Evolutionary conservation across 2,888 invertebrate species (phyloP), one percentile per base, ranked within the genome.

Genomic region (Ectemnius cavifrons): DNA sequence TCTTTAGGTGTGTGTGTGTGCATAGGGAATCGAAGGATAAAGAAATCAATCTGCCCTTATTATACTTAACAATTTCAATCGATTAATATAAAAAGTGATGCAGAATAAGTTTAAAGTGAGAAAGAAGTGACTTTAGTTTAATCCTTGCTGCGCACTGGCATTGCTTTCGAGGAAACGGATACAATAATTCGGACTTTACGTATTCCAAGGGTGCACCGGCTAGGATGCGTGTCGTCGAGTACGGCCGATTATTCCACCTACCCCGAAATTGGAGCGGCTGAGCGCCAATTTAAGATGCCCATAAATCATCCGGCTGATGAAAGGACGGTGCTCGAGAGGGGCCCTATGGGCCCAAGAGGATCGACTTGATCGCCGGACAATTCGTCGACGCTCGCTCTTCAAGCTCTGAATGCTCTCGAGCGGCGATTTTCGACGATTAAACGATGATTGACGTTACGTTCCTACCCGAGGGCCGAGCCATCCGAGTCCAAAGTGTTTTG

Each of bases 231-330:
- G 49, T n/a, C 8, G 8, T n/a, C 45, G 13, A 1, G 37, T 52
- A 52, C 46, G 59, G 60, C 45, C 49, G 59, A 74, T 67, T 68
- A 76, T 66, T 23, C 64, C 60, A 37, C 27, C 63, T 62, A n/a
- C 28, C 5, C 58, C 58, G 61, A 78, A 77, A 82, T 68, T 75
- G 79, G 71, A 64, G 27, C 59, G 57, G 46, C 60, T 61, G 69
- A 81, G 73, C 46, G 49, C 62, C 73, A 62, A 78, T 81, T 80
- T 80, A 81, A 68, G 68, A 71, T 73, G 27, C n/a, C 23, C 20
- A 37, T 71, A 66, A 65, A 73, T 78, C 73, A 64, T 69, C 68
- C 59, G 56, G n/a, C 18, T 14, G 65, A 65, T 59, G 60, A 69
- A 69, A 71, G 37, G 37, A 37, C 37, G 37, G 37, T 37, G 37